These are phyloP conservation scores for Caenorhabditis sulstoni DNA, from an alignment of 2,888 invertebrate species.

Conservation along the genomic window DNA sequence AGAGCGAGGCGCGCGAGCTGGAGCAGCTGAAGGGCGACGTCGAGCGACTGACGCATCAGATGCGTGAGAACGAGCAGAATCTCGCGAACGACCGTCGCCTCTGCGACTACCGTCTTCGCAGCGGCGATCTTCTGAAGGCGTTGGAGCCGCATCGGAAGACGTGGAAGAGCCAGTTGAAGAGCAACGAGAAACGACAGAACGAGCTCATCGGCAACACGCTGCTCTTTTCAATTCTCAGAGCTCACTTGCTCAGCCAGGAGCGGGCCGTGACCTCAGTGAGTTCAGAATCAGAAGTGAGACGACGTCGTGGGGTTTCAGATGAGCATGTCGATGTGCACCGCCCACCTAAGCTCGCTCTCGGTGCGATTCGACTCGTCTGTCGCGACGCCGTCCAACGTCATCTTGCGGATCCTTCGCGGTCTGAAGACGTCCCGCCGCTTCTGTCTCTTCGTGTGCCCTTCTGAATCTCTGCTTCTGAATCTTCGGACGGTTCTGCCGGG, in stretches of 20 bases:
- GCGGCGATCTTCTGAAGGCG: constrained; percentile 47
- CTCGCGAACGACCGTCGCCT: constrained; percentile 55
- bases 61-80: constrained; percentile 56
- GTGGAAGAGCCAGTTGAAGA: constrained; percentile 42
- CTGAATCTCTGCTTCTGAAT: constrained; percentile 32
- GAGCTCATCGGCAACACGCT: constrained; percentile 54
- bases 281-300: neutral
- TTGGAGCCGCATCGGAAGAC: constrained; percentile 45
- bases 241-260: constrained; percentile 42
- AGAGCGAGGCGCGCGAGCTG: constrained; percentile 32
- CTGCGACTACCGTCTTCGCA: constrained; percentile 59
- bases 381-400: constrained; percentile 46
- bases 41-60: constrained; percentile 40
- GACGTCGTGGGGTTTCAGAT: constrained; percentile 34
- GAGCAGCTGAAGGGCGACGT: constrained; percentile 43
- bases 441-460: constrained; percentile 37
- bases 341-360: constrained; percentile 12
- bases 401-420: constrained; percentile 35
- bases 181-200: constrained; percentile 41
- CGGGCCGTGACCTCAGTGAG: constrained; percentile 28
- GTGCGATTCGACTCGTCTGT: constrained; percentile 41
- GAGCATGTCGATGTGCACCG: constrained; percentile 39
- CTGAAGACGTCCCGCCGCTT: constrained; percentile 51
- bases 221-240: constrained; percentile 42
- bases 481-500: constrained; percentile 42